These are phyloP conservation scores for Amblyopsis hoosieri DNA, from an alignment of 2,797 vertebrate species.

Conservation along the genomic window DNA sequence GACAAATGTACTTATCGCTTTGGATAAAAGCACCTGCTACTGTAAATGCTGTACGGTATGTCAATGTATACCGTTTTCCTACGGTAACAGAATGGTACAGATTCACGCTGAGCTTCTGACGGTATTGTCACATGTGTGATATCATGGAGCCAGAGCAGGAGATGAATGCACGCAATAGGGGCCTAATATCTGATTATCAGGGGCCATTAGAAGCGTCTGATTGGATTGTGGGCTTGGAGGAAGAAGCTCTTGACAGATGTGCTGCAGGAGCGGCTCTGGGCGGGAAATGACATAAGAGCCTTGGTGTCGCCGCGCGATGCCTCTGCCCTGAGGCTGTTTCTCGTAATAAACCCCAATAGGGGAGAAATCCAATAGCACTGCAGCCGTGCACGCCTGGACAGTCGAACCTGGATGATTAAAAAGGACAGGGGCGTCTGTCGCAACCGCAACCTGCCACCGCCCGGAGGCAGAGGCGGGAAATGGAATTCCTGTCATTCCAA, in stretches of 20 bases:
- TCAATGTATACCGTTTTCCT: no score
- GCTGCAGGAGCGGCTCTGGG: slow-evolving; percentile 46
- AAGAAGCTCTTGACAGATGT: slow-evolving; percentile 70
- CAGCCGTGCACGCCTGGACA: slow-evolving; percentile 46
- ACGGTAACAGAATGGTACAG: no score
- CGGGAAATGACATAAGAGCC: slow-evolving; percentile 76
- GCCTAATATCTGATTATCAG: slow-evolving; percentile 58
- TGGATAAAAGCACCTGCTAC: no score
- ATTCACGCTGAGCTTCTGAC: not conserved
- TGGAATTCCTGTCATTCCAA: slow-evolving; percentile 23
- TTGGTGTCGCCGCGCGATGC: slow-evolving; percentile 56
- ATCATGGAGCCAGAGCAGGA: slow-evolving; percentile 41
- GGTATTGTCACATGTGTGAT: slow-evolving; percentile 17
- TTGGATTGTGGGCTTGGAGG: slow-evolving; percentile 60
- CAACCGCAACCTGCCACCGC: slow-evolving; percentile 45
- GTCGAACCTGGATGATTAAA: slow-evolving; percentile 65
- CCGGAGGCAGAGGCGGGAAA: slow-evolving; percentile 36
- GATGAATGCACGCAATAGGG: slow-evolving; percentile 31
- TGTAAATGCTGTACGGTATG: no score
- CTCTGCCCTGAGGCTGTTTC: slow-evolving; percentile 64
- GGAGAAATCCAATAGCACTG: slow-evolving; percentile 66
- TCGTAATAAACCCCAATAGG: slow-evolving; percentile 75
- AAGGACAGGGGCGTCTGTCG: slow-evolving; percentile 61
- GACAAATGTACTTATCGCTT: no score
- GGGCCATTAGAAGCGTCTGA: slow-evolving; percentile 51